Evolutionary conservation across 1,140 invertebrate genomes (phyloP).

Genomic region (Ganaspis sp.): DNA sequence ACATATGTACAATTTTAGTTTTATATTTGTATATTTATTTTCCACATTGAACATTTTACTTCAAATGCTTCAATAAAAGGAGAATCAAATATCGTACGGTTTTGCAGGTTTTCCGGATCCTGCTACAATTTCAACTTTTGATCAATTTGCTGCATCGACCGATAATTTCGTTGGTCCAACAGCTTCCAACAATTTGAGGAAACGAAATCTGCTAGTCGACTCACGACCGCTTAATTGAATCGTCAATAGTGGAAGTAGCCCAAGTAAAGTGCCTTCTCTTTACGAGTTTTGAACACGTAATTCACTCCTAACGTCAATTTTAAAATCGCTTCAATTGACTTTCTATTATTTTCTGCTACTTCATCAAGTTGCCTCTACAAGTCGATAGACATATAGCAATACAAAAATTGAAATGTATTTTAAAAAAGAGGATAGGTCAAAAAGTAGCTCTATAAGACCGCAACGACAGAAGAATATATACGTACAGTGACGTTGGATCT

Average conservation of each 20-base stretch:
- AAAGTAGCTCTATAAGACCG: too few relatives aligned
- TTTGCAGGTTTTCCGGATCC: too few relatives aligned
- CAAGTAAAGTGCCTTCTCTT: not conserved
- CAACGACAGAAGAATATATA: not conserved
- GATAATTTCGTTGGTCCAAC: not conserved
- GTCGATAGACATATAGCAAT: not conserved
- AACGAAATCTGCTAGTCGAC: constrained; percentile 7
- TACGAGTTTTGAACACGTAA: not conserved
- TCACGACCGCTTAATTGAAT: constrained; percentile 10
- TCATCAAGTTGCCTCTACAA: not conserved
- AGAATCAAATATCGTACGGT: too few relatives aligned
- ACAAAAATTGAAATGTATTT: not conserved
- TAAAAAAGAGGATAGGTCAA: not conserved
- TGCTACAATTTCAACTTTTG: not conserved
- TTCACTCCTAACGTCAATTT: not conserved
- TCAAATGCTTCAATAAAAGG: too few relatives aligned
- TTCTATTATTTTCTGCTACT: not conserved
- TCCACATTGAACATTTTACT: too few relatives aligned
- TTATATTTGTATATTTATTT: too few relatives aligned
- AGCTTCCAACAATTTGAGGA: not conserved
- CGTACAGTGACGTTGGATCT: not conserved
- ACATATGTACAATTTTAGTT: too few relatives aligned
- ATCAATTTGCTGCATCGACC: not conserved
- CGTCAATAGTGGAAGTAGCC: not conserved
- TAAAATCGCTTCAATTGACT: not conserved